A percentile compares a stretch with the other conserved stretches of the same genome.
These are phyloP conservation scores for Phasia obesa DNA, from an alignment of 2,888 invertebrate genomes.

Conservation along the genomic window DNA sequence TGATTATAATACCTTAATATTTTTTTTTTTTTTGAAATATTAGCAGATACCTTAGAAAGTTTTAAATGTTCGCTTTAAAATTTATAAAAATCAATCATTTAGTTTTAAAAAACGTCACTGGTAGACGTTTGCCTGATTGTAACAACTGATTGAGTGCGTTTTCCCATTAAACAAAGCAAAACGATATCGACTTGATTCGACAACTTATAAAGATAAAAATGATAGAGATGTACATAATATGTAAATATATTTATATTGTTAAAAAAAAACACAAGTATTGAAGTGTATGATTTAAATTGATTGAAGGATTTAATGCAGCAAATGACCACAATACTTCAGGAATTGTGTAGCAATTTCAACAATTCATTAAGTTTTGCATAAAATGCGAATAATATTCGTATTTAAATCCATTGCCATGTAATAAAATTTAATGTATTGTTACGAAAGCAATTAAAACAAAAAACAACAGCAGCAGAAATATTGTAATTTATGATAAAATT, in stretches of 20 bases:
- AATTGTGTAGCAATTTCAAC: constrained; percentile 25
- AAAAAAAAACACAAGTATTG: constrained; percentile 45
- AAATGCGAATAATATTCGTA: constrained; percentile 6
- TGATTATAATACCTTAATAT: too few species aligned
- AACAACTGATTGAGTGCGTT: constrained; percentile 30
- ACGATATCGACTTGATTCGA: constrained; percentile 6
- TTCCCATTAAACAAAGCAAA: constrained; percentile 54
- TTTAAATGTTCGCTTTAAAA: background rate
- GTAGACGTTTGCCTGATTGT: constrained; percentile 13
- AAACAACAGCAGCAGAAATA: constrained; percentile 10
- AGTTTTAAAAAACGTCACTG: constrained; percentile 26
- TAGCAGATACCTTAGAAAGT: too few species aligned
- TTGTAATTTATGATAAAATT: constrained; percentile 60
- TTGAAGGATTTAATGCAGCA: constrained; percentile 65
- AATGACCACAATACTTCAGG: constrained; percentile 57
- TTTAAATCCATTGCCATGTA: constrained; percentile 29
- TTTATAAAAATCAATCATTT: too few species aligned
- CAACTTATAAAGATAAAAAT: constrained; percentile 1
- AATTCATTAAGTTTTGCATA: constrained; percentile 41
- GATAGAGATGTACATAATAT: background rate
- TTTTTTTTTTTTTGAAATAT: too few species aligned
- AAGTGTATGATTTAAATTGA: constrained; percentile 69
- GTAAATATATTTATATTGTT: constrained; percentile 36
- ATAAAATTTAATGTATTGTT: constrained; percentile 51
- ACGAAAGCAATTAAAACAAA: constrained; percentile 63